Conservation (phyloP, 2,113 vertebrate species). For the Chamaetylas fuelleborni region DNA sequence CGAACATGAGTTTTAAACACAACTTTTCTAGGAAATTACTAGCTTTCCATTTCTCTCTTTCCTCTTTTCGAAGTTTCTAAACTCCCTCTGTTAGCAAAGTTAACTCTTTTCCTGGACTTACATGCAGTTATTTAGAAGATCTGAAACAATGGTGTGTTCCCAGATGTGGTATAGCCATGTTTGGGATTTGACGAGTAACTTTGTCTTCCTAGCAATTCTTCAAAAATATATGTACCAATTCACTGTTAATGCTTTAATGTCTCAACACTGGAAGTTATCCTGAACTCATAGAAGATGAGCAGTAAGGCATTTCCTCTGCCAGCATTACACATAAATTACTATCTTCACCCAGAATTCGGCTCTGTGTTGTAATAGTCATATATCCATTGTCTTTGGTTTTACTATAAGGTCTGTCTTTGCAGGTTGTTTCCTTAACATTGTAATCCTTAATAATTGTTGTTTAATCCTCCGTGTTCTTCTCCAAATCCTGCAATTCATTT, state of each 20-base stretch:
- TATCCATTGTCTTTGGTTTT: background rate
- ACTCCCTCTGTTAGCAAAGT: background rate
- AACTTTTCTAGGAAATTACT: conserved; percentile 11
- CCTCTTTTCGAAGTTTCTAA: background rate
- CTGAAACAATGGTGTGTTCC: background rate
- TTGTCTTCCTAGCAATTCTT: background rate
- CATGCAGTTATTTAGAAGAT: background rate
- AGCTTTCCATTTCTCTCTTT: background rate
- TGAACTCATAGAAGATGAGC: background rate
- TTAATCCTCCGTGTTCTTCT: background rate
- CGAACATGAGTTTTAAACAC: conserved; percentile 4
- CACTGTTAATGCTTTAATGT: background rate
- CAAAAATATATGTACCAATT: background rate
- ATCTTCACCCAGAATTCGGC: background rate
- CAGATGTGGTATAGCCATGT: background rate
- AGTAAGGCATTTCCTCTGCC: background rate
- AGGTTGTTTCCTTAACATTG: background rate
- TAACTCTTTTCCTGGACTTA: background rate
- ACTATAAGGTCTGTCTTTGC: background rate
- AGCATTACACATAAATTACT: background rate
- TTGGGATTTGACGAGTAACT: background rate
- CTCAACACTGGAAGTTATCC: background rate
- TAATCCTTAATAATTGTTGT: background rate
- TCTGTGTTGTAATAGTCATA: background rate
- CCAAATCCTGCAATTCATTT: background rate